Evolutionary conservation across 2,888 invertebrate genomes (phyloP).

Genomic region (Plusia festucae): DNA sequence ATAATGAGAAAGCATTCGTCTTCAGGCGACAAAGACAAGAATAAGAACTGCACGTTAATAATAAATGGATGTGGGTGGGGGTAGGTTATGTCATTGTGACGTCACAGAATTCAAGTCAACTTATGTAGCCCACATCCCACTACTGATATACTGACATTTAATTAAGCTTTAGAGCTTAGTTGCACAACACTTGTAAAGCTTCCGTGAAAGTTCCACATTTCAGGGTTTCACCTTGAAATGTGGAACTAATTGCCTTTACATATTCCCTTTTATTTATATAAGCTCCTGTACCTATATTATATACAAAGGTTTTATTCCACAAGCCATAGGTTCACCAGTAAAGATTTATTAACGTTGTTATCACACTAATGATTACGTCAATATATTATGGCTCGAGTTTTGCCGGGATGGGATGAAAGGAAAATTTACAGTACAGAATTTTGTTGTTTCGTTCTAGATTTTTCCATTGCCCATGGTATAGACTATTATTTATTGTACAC

Average conservation of each 20-base stretch:
- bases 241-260: not conserved
- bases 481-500: too few relatives aligned
- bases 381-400: not conserved
- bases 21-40: constrained; percentile 23
- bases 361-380: not conserved
- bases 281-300: not conserved
- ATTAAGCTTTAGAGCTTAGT: constrained; percentile 24
- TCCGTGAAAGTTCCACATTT: not conserved
- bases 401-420: not conserved
- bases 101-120: constrained; percentile 25
- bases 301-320: not conserved
- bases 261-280: not conserved
- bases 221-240: not conserved
- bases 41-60: constrained; percentile 41
- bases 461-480: not conserved
- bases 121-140: constrained; percentile 8
- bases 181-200: not conserved
- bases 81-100: constrained; percentile 34
- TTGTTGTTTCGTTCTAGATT: not conserved
- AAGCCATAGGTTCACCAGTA: not conserved
- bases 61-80: constrained; percentile 38
- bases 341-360: not conserved
- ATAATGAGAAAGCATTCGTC: constrained; percentile 14
- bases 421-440: too few relatives aligned
- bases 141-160: constrained; percentile 39